Conservation (phyloP, 2,888 invertebrate species). For the Cataglyphis cursor region DNA sequence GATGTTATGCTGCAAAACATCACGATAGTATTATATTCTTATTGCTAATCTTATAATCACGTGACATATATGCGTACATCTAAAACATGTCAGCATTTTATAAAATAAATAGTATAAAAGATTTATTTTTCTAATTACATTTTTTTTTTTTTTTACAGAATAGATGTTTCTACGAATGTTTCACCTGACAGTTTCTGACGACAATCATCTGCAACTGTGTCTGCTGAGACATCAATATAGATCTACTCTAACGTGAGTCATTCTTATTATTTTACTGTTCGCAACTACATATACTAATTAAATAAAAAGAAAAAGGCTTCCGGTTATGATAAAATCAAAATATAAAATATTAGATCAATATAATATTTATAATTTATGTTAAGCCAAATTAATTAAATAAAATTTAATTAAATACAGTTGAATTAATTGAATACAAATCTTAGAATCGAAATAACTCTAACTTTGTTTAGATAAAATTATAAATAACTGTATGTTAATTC, state of each 20-base stretch:
- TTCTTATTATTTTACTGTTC: background rate
- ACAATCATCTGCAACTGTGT: background rate
- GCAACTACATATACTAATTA: background rate
- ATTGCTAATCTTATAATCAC: constrained; percentile 11
- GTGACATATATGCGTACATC: constrained; percentile 13
- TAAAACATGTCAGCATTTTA: background rate
- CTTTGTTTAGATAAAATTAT: background rate
- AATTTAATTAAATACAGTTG: background rate
- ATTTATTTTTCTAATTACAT: background rate
- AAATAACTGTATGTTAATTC: background rate
- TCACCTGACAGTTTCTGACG: background rate
- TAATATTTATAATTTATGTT: background rate
- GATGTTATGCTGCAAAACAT: constrained; percentile 43
- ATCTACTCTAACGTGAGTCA: background rate
- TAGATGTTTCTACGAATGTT: constrained; percentile 1
- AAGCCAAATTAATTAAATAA: background rate
- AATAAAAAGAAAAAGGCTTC: background rate
- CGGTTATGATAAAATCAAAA: background rate
- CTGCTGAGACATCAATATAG: background rate
- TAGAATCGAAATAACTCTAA: background rate
- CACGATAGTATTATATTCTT: constrained; percentile 1
- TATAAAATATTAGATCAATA: background rate
- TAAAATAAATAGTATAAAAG: background rate
- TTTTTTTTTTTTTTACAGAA: background rate
- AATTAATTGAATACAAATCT: background rate